Conservation (phyloP, 2,113 vertebrate species). For the Noctilio leporinus region DNA sequence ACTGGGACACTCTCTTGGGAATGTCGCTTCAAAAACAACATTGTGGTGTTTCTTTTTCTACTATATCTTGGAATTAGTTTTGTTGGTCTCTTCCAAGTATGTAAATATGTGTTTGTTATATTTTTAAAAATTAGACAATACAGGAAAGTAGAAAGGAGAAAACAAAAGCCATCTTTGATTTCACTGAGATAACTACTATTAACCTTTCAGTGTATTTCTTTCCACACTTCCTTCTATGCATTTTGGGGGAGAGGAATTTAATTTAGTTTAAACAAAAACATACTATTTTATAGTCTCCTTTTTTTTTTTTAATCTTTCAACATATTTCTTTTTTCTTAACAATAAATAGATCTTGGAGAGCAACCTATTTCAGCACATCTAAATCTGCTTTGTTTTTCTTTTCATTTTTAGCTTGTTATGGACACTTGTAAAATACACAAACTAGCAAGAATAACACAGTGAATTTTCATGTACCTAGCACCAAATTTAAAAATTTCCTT, state of each 20-base stretch:
- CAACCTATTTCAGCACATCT: background rate
- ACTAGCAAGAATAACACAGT: background rate
- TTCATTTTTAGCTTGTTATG: background rate
- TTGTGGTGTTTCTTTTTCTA: background rate
- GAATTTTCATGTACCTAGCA: background rate
- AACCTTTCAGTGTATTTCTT: background rate
- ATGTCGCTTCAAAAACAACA: background rate
- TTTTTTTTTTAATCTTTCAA: background rate
- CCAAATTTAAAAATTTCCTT: background rate
- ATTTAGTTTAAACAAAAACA: background rate
- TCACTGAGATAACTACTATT: background rate
- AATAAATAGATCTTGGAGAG: background rate
- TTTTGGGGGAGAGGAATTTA: background rate
- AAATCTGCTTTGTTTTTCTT: background rate
- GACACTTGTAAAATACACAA: background rate
- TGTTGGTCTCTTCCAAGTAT: background rate
- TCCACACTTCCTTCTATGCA: background rate
- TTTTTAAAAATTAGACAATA: background rate
- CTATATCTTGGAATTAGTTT: background rate
- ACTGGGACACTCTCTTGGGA: background rate
- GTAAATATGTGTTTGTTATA: background rate
- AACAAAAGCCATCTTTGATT: background rate
- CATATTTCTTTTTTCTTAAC: background rate
- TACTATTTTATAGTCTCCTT: background rate
- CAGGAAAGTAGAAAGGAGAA: background rate